Percentiles rank a stretch among this genome's conserved stretches.
Evolutionary conservation across 1,140 invertebrate genomes (phyloP).

Genomic region (Neocloeon triangulifer): DNA sequence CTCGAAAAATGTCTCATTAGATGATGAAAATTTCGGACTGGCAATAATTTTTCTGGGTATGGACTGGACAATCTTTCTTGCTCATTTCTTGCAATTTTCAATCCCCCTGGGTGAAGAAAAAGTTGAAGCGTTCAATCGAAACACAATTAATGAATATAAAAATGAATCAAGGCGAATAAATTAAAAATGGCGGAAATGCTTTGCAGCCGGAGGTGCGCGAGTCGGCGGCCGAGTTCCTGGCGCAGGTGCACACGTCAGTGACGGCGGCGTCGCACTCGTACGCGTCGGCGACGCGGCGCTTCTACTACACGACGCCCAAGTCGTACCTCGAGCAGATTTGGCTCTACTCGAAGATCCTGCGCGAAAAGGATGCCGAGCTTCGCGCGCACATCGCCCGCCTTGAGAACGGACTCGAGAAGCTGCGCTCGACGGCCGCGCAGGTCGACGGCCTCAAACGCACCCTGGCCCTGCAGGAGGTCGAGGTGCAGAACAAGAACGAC

Average conservation of each 20-base stretch:
- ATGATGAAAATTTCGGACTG: too few relatives aligned
- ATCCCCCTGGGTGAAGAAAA: too few relatives aligned
- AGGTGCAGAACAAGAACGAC: conserved; percentile 69
- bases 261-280: conserved; percentile 68
- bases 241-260: conserved; percentile 68
- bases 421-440: conserved; percentile 60
- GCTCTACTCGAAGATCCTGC: conserved; percentile 62
- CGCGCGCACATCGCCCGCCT: conserved; percentile 53
- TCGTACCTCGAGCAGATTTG: conserved; percentile 86
- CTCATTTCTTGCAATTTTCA: too few relatives aligned
- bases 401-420: conserved; percentile 70
- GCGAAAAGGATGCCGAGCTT: conserved; percentile 53
- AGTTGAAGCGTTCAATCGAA: too few relatives aligned
- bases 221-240: conserved; percentile 69
- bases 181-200: too few relatives aligned
- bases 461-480: conserved; percentile 70
- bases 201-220: conserved; percentile 26
- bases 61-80: too few relatives aligned
- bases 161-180: too few relatives aligned
- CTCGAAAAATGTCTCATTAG: too few relatives aligned
- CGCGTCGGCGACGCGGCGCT: conserved; percentile 65
- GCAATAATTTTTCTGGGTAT: too few relatives aligned
- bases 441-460: conserved; percentile 48
- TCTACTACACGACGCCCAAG: conserved; percentile 92
- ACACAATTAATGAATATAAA: too few relatives aligned